Evolutionary conservation across 2,888 invertebrate genomes (phyloP).

Genomic region (Macrophya annulata): DNA sequence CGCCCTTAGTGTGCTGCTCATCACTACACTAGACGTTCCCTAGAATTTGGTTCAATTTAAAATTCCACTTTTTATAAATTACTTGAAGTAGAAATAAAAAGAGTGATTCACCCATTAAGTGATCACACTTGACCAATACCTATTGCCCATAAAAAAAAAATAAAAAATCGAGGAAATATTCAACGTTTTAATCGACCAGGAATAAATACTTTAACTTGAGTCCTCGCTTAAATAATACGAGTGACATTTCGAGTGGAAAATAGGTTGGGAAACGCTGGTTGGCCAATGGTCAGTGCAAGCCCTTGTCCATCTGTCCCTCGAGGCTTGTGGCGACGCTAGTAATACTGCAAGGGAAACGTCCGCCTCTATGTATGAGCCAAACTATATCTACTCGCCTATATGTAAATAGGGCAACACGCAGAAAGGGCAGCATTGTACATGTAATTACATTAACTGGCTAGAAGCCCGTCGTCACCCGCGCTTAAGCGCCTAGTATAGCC

Average conservation of each 20-base stretch:
- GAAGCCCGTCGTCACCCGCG: slow-evolving; percentile 14
- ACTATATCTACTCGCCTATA: slow-evolving; percentile 1
- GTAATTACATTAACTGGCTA: slow-evolving; percentile 73
- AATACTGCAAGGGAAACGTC: slow-evolving; percentile 35
- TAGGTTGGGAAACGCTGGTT: slow-evolving; percentile 70
- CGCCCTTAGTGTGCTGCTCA: neutral
- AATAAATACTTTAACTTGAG: slow-evolving; percentile 67
- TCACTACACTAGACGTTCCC: neutral
- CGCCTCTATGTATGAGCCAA: slow-evolving; percentile 35
- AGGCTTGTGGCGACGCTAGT: slow-evolving; percentile 60
- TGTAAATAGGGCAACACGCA: slow-evolving; percentile 57
- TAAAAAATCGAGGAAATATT: slow-evolving; percentile 57
- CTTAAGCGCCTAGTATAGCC: neutral
- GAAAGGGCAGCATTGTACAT: slow-evolving; percentile 71
- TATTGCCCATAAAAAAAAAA: neutral
- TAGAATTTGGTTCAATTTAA: neutral
- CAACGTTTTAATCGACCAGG: slow-evolving; percentile 67
- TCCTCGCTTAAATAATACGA: slow-evolving; percentile 58
- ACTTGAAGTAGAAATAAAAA: neutral
- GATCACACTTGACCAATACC: neutral
- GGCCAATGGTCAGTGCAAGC: slow-evolving; percentile 66
- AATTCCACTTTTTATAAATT: neutral
- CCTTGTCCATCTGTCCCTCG: slow-evolving; percentile 74
- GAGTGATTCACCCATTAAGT: neutral
- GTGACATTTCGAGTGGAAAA: slow-evolving; percentile 73